Percentiles rank a stretch among this genome's conserved stretches.
Evolutionary conservation across 2,113 vertebrate species (phyloP).

Genomic region (Apus apus): DNA sequence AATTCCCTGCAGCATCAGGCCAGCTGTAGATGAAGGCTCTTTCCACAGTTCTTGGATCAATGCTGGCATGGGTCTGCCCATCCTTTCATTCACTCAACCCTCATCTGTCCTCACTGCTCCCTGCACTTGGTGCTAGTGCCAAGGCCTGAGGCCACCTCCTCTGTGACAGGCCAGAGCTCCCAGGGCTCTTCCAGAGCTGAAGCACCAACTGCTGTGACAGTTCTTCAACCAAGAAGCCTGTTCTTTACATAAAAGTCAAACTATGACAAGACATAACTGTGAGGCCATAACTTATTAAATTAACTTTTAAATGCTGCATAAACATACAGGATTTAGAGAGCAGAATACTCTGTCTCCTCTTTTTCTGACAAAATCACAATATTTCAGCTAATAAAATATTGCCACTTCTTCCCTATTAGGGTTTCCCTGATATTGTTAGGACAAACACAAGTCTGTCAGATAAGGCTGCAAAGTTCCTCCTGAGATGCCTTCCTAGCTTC

Average conservation of each 20-base stretch:
- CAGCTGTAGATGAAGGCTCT: background rate
- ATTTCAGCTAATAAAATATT: conserved; percentile 61
- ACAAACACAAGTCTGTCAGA: conserved; percentile 54
- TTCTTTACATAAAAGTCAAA: background rate
- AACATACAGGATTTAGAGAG: conserved; percentile 1
- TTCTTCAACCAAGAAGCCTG: background rate
- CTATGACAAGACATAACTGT: background rate
- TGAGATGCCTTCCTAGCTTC: conserved; percentile 13
- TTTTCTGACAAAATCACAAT: conserved; percentile 41
- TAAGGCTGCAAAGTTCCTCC: conserved; percentile 59
- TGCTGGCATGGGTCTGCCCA: background rate
- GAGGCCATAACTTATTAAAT: conserved; percentile 62
- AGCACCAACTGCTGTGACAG: background rate
- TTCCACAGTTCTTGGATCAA: background rate
- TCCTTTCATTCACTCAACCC: background rate
- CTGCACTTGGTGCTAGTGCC: background rate
- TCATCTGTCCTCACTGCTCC: background rate
- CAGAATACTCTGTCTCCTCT: conserved; percentile 13
- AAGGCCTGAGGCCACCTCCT: background rate
- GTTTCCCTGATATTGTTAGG: conserved; percentile 45
- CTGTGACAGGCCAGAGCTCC: accelerated
- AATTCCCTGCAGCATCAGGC: background rate
- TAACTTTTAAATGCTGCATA: conserved; percentile 17
- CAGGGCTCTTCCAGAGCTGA: background rate
- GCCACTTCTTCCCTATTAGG: conserved; percentile 41